These are phyloP conservation scores for Indicator indicator DNA, from an alignment of 2,113 vertebrate species.

Conservation along the genomic window DNA sequence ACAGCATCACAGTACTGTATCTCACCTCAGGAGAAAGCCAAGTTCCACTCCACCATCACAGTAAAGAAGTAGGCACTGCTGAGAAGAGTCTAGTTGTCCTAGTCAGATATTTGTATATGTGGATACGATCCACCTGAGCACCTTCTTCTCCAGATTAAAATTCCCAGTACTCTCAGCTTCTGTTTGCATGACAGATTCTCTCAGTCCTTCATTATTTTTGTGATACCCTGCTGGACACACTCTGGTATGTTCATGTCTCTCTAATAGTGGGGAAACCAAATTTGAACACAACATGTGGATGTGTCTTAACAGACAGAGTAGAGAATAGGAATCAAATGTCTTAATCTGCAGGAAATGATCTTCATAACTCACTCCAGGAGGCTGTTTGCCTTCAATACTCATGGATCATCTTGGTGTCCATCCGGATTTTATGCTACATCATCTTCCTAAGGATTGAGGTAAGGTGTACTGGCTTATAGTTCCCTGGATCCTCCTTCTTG, in stretches of 20 bases:
- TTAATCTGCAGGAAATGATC: not conserved
- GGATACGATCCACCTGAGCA: not conserved
- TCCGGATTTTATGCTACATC: not conserved
- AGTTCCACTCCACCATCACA: not conserved
- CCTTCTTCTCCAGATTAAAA: not conserved
- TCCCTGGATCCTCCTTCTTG: not conserved
- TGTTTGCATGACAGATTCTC: fast-evolving
- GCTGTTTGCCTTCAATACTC: not conserved
- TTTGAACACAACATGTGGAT: not conserved
- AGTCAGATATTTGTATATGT: fast-evolving
- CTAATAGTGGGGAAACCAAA: not conserved
- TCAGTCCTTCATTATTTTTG: not conserved
- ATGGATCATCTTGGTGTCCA: not conserved
- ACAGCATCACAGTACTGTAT: not conserved
- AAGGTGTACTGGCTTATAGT: not conserved
- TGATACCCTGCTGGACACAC: not conserved
- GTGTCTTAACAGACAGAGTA: not conserved
- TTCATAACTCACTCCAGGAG: not conserved
- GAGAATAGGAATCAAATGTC: not conserved
- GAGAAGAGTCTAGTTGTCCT: not conserved
- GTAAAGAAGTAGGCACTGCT: not conserved
- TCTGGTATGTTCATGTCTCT: not conserved
- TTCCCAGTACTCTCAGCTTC: not conserved
- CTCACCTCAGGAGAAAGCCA: not conserved
- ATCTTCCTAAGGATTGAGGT: not conserved